Evolutionary conservation across 2,113 vertebrate genomes (phyloP).

Genomic region (Chlorodrepanis virens): DNA sequence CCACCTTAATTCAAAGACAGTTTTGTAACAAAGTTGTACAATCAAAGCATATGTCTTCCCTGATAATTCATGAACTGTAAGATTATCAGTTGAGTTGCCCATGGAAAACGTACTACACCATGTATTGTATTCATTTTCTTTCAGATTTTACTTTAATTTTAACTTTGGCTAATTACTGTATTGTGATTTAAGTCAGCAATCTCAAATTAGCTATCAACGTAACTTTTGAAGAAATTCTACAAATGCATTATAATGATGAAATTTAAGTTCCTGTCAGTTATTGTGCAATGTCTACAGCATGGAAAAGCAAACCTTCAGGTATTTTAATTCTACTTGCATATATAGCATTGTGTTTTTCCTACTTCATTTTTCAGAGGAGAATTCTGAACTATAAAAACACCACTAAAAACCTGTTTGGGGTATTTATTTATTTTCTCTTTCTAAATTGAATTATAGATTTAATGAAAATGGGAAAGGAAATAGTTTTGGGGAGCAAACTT

Average conservation of each 20-base stretch:
- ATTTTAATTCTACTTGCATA: neutral
- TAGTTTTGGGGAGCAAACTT: neutral
- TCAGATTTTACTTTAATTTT: slow-evolving; percentile 32
- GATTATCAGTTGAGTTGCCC: neutral
- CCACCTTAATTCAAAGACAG: neutral
- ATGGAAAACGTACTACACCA: neutral
- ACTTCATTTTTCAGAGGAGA: neutral
- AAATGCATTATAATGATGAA: neutral
- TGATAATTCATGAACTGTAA: neutral
- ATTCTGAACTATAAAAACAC: neutral
- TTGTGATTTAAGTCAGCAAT: slow-evolving; percentile 33
- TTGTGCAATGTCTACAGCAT: neutral
- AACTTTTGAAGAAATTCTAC: slow-evolving; percentile 36
- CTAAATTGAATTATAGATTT: neutral
- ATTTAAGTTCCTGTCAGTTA: neutral
- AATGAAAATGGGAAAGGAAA: neutral
- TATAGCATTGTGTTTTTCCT: neutral
- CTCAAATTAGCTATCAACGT: slow-evolving; percentile 12
- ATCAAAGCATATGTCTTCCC: neutral
- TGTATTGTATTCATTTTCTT: slow-evolving; percentile 34
- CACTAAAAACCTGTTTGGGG: neutral
- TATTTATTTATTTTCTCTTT: neutral
- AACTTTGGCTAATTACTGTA: slow-evolving; percentile 32
- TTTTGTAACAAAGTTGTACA: neutral
- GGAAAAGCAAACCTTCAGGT: neutral